Evolutionary conservation across 2,797 vertebrate species (phyloP).

Genomic region (Myoxocephalus aenaeus): DNA sequence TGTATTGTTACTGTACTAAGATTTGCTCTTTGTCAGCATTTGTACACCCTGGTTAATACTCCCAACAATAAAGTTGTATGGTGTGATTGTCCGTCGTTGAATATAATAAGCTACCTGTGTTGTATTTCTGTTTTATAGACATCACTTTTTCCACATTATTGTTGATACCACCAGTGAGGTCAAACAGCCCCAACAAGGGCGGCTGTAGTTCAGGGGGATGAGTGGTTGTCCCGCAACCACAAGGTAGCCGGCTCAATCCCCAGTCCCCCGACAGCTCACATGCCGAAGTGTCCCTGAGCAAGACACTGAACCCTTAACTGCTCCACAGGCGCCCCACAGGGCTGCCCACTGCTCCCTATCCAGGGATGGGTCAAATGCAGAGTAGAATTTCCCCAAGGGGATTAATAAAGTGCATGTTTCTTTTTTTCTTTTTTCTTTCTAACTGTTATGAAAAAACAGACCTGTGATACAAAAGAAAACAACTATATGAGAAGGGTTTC

Average conservation of each 20-base stretch:
- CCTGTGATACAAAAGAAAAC: not conserved
- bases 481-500: not conserved
- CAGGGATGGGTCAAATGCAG: too few relatives aligned
- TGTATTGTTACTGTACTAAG: not conserved
- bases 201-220: too few relatives aligned
- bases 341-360: too few relatives aligned
- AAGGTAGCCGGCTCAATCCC: too few relatives aligned
- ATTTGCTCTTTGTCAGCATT: constrained; percentile 20
- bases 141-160: constrained; percentile 11
- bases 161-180: not conserved
- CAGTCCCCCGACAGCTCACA: too few relatives aligned
- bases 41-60: not conserved
- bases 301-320: too few relatives aligned
- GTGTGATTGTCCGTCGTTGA: not conserved
- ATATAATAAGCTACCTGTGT: not conserved
- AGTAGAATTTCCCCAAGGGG: too few relatives aligned
- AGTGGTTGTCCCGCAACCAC: too few relatives aligned
- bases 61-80: not conserved
- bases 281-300: too few relatives aligned
- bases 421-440: too few relatives aligned
- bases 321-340: too few relatives aligned
- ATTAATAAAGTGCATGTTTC: too few relatives aligned
- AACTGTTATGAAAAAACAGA: not conserved
- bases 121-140: constrained; percentile 6
- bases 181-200: constrained; percentile 17